Percentiles rank a stretch among this genome's conserved stretches.
Evolutionary conservation across 2,113 vertebrate genomes (phyloP).

Genomic region (Phylloscopus trochiloides): DNA sequence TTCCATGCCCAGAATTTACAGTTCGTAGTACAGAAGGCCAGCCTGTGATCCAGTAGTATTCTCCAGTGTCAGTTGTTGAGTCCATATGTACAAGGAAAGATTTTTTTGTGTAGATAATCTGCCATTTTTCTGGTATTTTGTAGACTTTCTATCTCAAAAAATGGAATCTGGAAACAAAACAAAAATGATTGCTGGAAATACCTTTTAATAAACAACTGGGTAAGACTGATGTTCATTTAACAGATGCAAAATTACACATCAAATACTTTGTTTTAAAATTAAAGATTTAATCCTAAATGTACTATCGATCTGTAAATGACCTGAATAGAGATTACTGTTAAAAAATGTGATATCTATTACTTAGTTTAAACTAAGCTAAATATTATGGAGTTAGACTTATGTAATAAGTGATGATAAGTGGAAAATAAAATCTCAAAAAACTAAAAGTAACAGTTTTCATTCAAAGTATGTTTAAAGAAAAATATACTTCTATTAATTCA

Average conservation of each 20-base stretch:
- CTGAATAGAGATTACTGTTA: not conserved
- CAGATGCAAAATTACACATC: not conserved
- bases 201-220: not conserved
- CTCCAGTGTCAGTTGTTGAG: conserved; percentile 70
- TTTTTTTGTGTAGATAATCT: conserved; percentile 87
- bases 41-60: not conserved
- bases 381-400: not conserved
- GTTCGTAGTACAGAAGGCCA: not conserved
- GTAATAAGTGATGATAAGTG: not conserved
- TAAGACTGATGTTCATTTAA: not conserved
- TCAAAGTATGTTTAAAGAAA: not conserved
- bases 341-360: not conserved
- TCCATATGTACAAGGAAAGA: conserved; percentile 80
- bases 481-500: not conserved
- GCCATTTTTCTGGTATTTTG: conserved; percentile 62
- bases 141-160: conserved; percentile 82
- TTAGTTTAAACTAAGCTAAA: not conserved
- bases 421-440: not conserved
- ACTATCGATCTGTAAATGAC: not conserved
- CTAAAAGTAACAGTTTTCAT: not conserved
- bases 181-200: not conserved
- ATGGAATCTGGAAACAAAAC: conserved; percentile 81
- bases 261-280: not conserved
- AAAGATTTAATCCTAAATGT: not conserved
- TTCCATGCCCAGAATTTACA: not conserved